Percentiles rank a stretch among this genome's conserved stretches.
These are phyloP conservation scores for Blennius ocellaris DNA, from an alignment of 2,113 vertebrate species.

Conservation along the genomic window DNA sequence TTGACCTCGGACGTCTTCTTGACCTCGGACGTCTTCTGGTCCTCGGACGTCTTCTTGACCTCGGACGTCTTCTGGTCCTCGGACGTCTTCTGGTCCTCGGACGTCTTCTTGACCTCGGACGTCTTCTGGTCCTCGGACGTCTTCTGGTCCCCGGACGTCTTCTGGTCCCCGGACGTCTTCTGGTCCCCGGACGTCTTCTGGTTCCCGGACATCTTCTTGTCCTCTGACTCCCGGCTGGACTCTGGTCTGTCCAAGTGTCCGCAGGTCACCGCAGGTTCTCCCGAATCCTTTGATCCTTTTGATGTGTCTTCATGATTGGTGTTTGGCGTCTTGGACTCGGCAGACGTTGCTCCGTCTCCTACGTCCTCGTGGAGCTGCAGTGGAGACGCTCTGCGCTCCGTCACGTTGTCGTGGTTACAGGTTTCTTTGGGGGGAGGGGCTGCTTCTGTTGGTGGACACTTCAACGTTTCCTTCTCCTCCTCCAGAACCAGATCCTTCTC, in stretches of 20 bases:
- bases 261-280: conserved; percentile 5
- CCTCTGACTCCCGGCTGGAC: not conserved
- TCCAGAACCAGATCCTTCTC: not conserved
- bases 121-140: no score
- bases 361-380: not conserved
- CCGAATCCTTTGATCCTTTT: conserved; percentile 16
- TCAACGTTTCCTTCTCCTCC: conserved; percentile 25
- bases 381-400: not conserved
- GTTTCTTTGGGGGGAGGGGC: conserved; percentile 28
- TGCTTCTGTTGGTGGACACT: not conserved
- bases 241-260: not conserved
- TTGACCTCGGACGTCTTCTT: fast-evolving
- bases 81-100: no score
- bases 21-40: no score
- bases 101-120: no score
- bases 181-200: not conserved
- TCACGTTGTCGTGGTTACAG: conserved; percentile 21
- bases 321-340: conserved; percentile 14
- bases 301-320: conserved; percentile 14
- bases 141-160: no score
- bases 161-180: not conserved
- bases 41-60: no score
- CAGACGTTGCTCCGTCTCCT: conserved; percentile 7
- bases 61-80: no score
- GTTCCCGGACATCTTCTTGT: no score